phyloP scores from a whole-genome alignment of 1,140 invertebrate genomes.

The Drosophila ohnishii region DNA sequence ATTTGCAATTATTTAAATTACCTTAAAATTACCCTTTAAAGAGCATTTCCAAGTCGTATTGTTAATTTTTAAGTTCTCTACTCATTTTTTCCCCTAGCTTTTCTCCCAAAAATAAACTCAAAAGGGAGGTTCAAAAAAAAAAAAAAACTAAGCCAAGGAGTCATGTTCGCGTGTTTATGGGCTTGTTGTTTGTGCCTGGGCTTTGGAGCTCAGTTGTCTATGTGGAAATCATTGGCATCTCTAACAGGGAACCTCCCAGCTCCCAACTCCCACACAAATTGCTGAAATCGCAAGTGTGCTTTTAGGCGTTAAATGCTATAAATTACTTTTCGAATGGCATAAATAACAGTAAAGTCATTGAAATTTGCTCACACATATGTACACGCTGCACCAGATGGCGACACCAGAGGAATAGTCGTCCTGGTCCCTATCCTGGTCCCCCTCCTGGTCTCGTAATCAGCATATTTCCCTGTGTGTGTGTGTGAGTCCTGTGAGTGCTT shows the following conservation, averaged over 20 bases:
- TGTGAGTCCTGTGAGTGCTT: constrained; percentile 11
- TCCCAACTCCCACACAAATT: constrained; percentile 40
- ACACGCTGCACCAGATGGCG: constrained; percentile 35
- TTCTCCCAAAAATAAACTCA: constrained; percentile 54
- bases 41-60: not conserved
- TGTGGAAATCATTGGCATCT: constrained; percentile 27
- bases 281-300: constrained; percentile 73
- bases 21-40: not conserved
- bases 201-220: not conserved
- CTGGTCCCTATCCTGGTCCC: not conserved
- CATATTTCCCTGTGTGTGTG: constrained; percentile 38
- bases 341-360: constrained; percentile 59
- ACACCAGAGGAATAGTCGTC: constrained; percentile 23
- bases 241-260: not conserved
- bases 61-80: not conserved
- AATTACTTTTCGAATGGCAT: constrained; percentile 69
- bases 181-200: constrained; percentile 28
- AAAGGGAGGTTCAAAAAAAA: constrained; percentile 16
- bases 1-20: too few relatives aligned
- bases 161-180: constrained; percentile 68
- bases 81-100: not conserved
- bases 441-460: constrained; percentile 39
- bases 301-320: constrained; percentile 73
- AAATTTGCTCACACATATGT: constrained; percentile 24
- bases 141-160: constrained; percentile 1